phyloP scores from a whole-genome alignment of 2,113 vertebrate species.

The Ciconia stormi region DNA sequence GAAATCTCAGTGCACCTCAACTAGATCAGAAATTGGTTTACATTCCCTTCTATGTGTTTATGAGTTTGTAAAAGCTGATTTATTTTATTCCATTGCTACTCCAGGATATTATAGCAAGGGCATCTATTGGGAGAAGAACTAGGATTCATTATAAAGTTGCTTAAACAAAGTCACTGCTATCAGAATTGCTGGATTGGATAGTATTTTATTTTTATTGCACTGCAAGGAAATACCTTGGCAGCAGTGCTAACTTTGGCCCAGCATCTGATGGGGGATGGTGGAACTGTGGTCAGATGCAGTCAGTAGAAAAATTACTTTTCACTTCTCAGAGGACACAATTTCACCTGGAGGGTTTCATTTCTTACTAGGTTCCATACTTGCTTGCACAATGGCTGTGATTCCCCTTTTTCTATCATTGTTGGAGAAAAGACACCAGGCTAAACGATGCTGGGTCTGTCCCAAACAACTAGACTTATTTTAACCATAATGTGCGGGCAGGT shows the following conservation, averaged over 20 bases:
- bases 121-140: slow-evolving; percentile 12
- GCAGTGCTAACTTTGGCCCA: background rate
- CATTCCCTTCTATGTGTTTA: slow-evolving; percentile 57
- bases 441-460: background rate
- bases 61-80: slow-evolving; percentile 61
- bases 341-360: slow-evolving; percentile 16
- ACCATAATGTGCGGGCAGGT: background rate
- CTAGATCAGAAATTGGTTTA: slow-evolving; percentile 68
- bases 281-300: slow-evolving; percentile 15
- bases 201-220: background rate
- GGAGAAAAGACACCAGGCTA: background rate
- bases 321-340: slow-evolving; percentile 34
- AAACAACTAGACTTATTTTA: background rate
- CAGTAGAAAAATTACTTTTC: slow-evolving; percentile 47
- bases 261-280: background rate
- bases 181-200: background rate
- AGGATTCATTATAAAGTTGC: slow-evolving; percentile 26
- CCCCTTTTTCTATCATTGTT: background rate
- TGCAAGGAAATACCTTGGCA: background rate
- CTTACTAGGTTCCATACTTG: background rate
- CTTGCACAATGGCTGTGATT: background rate
- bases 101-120: slow-evolving; percentile 16
- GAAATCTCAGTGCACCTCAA: slow-evolving; percentile 56
- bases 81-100: slow-evolving; percentile 35
- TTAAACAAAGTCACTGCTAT: slow-evolving; percentile 29